Percentiles rank a stretch among this genome's conserved stretches.
phyloP scores from a whole-genome alignment of 2,888 invertebrate species.

The Magallana nippona region DNA sequence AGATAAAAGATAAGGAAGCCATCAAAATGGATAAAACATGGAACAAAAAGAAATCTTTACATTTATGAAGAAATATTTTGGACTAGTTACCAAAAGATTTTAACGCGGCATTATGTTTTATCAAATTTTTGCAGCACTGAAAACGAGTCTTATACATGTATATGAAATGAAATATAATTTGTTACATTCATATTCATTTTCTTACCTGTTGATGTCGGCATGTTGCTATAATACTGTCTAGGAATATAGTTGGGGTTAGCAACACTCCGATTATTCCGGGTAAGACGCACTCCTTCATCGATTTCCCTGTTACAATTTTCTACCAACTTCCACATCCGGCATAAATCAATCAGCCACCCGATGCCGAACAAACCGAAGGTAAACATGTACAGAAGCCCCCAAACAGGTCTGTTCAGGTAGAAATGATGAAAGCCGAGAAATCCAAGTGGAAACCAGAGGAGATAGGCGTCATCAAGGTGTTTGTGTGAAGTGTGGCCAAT shows the following conservation, averaged over 20 bases:
- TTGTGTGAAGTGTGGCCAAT: conserved; percentile 38
- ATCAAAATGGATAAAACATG: not conserved
- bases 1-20: not conserved
- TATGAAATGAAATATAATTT: no score
- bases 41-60: not conserved
- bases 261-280: not conserved
- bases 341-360: conserved; percentile 68
- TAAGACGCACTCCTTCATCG: not conserved
- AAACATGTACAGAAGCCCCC: conserved; percentile 68
- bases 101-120: no score
- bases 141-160: no score
- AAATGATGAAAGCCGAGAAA: conserved; percentile 60
- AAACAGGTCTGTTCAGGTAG: conserved; percentile 60
- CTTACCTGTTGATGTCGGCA: not conserved
- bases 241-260: not conserved
- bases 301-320: conserved; percentile 56
- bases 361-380: conserved; percentile 66
- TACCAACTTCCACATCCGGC: conserved; percentile 61
- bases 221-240: no score
- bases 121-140: no score
- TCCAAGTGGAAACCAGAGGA: conserved; percentile 65
- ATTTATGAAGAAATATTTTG: not conserved
- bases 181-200: no score
- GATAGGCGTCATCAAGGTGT: conserved; percentile 64
- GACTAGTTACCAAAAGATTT: no score